These are phyloP conservation scores for Agapetus fuscipes DNA, from an alignment of 2,888 invertebrate genomes.

Conservation along the genomic window DNA sequence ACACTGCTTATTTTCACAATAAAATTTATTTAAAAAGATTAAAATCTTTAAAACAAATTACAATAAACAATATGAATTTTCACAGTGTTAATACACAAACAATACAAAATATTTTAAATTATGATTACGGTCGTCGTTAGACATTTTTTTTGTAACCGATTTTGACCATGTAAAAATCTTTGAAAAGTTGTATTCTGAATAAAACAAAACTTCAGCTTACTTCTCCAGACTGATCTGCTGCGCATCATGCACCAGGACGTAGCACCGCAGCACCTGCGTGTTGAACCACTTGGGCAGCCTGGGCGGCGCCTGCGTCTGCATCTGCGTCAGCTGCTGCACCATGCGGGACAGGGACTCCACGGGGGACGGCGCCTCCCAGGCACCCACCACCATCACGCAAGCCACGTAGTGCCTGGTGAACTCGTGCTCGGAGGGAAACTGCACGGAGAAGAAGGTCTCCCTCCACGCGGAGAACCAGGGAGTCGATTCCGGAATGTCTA, in stretches of 20 bases:
- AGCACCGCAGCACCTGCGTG: conserved; percentile 74
- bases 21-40: too few species aligned
- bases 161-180: too few species aligned
- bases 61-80: too few species aligned
- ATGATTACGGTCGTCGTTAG: too few species aligned
- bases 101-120: too few species aligned
- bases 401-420: conserved; percentile 84
- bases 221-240: conserved; percentile 60
- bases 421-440: conserved; percentile 91
- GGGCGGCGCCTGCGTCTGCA: conserved; percentile 63
- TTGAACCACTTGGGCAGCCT: conserved; percentile 79
- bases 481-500: conserved; percentile 66
- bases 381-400: conserved; percentile 68
- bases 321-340: conserved; percentile 69
- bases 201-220: conserved; percentile 40
- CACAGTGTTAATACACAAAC: too few species aligned
- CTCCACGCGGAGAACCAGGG: conserved; percentile 97
- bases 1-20: too few species aligned
- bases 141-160: too few species aligned
- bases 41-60: too few species aligned
- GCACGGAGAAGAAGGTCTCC: conserved; percentile 78
- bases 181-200: too few species aligned
- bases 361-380: conserved; percentile 60
- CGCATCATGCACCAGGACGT: conserved; percentile 82
- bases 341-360: conserved; percentile 73